These are phyloP conservation scores for Sesamia nonagrioides DNA, from an alignment of 1,140 invertebrate species.

Conservation along the genomic window DNA sequence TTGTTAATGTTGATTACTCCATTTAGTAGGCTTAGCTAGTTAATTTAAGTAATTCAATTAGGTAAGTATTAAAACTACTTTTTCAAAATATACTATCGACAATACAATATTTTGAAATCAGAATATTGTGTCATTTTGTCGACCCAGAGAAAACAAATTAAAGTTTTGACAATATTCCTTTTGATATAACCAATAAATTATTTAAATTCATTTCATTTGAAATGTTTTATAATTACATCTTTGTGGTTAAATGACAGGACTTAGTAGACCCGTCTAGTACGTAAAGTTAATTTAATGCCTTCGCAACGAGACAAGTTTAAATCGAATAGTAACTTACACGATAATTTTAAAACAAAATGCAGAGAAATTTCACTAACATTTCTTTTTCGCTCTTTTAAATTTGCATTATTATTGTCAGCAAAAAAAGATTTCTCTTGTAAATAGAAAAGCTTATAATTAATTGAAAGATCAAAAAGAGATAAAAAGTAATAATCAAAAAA, in stretches of 20 bases:
- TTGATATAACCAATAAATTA: background rate
- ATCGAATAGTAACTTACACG: conserved; percentile 11
- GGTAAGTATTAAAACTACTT: too few species aligned
- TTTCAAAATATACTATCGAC: too few species aligned
- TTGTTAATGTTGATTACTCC: too few species aligned
- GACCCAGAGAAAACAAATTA: background rate
- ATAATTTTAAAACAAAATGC: conserved; percentile 15
- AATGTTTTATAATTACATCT: conserved; percentile 28
- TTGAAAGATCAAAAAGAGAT: too few species aligned
- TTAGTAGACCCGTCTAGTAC: conserved; percentile 10
- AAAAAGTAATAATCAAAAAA: too few species aligned
- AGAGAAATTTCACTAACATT: conserved; percentile 8
- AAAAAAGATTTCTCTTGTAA: too few species aligned
- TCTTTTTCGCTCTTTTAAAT: background rate
- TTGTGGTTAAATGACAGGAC: conserved; percentile 1
- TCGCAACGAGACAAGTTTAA: conserved; percentile 31
- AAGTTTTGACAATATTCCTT: background rate
- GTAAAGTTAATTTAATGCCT: conserved; percentile 29
- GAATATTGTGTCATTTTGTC: too few species aligned
- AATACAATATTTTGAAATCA: too few species aligned
- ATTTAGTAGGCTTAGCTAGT: too few species aligned
- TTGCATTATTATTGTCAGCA: too few species aligned
- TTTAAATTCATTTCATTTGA: conserved; percentile 16
- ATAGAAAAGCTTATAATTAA: too few species aligned
- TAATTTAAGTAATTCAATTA: too few species aligned